Evolutionary conservation across 2,888 invertebrate species (phyloP).

Genomic region (Cryptocephalus primarius): DNA sequence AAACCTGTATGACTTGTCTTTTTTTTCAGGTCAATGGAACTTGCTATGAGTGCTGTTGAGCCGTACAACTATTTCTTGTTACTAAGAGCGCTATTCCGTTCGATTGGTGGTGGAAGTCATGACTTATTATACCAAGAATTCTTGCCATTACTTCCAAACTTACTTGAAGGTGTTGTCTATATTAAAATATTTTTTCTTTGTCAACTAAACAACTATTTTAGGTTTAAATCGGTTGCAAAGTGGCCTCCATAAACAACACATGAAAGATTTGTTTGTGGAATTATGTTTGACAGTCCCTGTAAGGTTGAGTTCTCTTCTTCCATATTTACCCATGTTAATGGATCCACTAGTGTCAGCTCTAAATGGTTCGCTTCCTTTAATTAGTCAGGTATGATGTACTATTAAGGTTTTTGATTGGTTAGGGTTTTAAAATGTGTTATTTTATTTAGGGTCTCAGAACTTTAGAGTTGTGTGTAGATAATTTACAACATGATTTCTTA

Average conservation of each 20-base stretch:
- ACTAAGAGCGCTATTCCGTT: slow-evolving; percentile 85
- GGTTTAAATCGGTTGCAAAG: slow-evolving; percentile 84
- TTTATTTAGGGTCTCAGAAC: slow-evolving; percentile 75
- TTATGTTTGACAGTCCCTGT: slow-evolving; percentile 97
- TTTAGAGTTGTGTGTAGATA: slow-evolving; percentile 95
- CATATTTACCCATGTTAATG: slow-evolving; percentile 97
- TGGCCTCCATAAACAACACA: slow-evolving; percentile 92
- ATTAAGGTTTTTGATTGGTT: background rate
- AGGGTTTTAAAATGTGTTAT: background rate
- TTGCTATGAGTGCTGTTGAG: slow-evolving; percentile 94
- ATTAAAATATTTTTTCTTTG: background rate
- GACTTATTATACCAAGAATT: slow-evolving; percentile 97
- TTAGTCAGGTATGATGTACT: slow-evolving; percentile 51
- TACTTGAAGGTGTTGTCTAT: slow-evolving; percentile 61
- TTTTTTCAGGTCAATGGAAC: slow-evolving; percentile 69
- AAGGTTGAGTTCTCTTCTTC: slow-evolving; percentile 84
- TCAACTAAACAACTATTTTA: slow-evolving; percentile 13
- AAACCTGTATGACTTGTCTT: slow-evolving; percentile 1
- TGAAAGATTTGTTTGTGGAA: slow-evolving; percentile 98
- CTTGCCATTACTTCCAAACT: slow-evolving; percentile 84
- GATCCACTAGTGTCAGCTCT: slow-evolving; percentile 96
- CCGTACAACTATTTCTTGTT: slow-evolving; percentile 96
- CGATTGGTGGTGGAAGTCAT: slow-evolving; percentile 98
- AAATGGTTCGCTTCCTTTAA: slow-evolving; percentile 89
- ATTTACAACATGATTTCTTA: slow-evolving; percentile 95